Conservation (phyloP, 2,888 invertebrate genomes). For the Orthosia incerta region DNA sequence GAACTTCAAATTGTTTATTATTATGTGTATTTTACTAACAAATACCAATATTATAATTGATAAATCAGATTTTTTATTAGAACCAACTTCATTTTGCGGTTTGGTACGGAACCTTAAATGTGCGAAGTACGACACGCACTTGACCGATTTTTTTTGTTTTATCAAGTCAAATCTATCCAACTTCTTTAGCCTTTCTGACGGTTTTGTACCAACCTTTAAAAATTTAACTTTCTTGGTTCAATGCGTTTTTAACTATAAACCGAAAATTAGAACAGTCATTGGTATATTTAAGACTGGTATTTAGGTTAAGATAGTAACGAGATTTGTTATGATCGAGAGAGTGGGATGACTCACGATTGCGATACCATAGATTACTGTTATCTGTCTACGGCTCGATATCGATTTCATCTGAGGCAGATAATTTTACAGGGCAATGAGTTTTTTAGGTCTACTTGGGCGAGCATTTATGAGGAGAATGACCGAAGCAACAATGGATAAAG, state of each 20-base stretch:
- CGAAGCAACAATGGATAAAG: no score
- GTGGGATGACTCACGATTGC: slow-evolving; percentile 26
- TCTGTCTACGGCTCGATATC: slow-evolving; percentile 23
- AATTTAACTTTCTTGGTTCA: no score
- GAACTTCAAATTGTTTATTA: no score
- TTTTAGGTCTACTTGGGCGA: background rate
- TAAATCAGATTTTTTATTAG: no score
- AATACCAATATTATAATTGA: no score
- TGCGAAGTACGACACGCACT: no score
- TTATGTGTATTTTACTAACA: no score
- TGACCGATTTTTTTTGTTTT: no score
- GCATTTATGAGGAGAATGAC: no score
- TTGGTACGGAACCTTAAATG: no score
- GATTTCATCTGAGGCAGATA: background rate
- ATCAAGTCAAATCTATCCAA: background rate
- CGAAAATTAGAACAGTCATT: background rate
- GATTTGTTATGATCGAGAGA: slow-evolving; percentile 23
- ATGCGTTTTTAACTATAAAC: background rate
- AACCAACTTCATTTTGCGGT: no score
- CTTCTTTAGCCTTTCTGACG: background rate
- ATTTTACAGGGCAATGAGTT: background rate
- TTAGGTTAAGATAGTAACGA: slow-evolving; percentile 38
- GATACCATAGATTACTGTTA: slow-evolving; percentile 24
- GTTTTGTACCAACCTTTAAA: no score
- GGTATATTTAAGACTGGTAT: slow-evolving; percentile 22